phyloP scores from a whole-genome alignment of 2,113 vertebrate genomes.

The Syngnathus typhle region DNA sequence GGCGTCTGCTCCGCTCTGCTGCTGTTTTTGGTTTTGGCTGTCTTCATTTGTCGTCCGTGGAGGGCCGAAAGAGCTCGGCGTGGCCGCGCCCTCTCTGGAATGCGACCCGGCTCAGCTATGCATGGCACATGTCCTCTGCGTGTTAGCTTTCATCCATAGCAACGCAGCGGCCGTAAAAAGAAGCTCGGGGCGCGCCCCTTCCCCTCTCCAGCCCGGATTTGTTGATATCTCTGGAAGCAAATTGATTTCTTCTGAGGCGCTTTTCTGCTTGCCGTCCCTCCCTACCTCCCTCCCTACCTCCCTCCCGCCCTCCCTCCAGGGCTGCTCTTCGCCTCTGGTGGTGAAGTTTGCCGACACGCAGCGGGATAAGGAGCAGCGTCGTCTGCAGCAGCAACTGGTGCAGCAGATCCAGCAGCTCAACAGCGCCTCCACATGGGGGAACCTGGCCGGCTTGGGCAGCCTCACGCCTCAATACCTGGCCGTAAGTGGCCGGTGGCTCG shows the following conservation, averaged over 20 bases:
- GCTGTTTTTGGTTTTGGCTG: constrained; percentile 28
- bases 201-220: not conserved
- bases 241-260: not conserved
- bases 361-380: constrained; percentile 95
- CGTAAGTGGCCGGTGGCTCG: constrained; percentile 76
- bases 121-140: constrained; percentile 64
- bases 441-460: constrained; percentile 87
- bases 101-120: constrained; percentile 60
- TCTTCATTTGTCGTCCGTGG: constrained; percentile 53
- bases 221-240: not conserved
- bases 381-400: constrained; percentile 91
- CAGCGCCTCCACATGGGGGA: constrained; percentile 93
- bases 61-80: constrained; percentile 31
- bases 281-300: too few species aligned
- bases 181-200: not conserved
- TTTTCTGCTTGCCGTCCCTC: not conserved
- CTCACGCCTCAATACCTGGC: constrained; percentile 93
- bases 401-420: constrained; percentile 98
- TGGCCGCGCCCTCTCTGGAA: constrained; percentile 49
- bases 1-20: constrained; percentile 25
- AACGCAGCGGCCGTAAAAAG: constrained; percentile 37
- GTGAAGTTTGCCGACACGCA: constrained; percentile 96
- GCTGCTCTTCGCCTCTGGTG: constrained; percentile 94
- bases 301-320: constrained; percentile 67
- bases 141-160: constrained; percentile 43